Percentiles rank a stretch among this genome's conserved stretches.
phyloP scores from a whole-genome alignment of 2,113 vertebrate species.

The Tragelaphus strepsiceros region DNA sequence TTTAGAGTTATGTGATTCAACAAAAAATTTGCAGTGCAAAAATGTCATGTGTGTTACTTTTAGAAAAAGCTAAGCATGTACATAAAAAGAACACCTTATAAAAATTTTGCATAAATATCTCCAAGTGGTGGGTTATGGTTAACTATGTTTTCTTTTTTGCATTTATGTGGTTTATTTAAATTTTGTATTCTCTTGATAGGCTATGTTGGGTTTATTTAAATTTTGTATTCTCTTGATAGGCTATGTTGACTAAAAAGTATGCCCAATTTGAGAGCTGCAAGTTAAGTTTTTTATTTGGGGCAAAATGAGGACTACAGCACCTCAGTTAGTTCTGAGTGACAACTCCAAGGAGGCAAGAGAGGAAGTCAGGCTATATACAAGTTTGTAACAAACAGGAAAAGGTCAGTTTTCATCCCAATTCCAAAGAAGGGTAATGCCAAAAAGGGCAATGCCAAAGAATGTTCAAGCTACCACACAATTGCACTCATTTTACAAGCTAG shows the following conservation, averaged over 20 bases:
- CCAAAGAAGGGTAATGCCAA: background rate
- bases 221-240: background rate
- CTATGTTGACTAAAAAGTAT: background rate
- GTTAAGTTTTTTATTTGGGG: background rate
- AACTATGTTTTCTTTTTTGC: background rate
- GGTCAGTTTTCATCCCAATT: background rate
- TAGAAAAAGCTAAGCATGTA: background rate
- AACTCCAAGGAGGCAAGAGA: background rate
- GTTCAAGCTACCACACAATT: background rate
- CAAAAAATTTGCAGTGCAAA: background rate
- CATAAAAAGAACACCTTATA: background rate
- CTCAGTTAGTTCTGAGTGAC: background rate
- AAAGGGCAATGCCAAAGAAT: background rate
- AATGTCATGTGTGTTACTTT: background rate
- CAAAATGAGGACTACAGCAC: background rate
- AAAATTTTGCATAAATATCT: background rate
- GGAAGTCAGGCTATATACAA: background rate
- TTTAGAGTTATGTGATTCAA: background rate
- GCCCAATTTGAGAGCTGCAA: background rate
- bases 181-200: background rate
- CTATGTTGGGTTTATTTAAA: background rate
- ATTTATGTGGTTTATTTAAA: background rate
- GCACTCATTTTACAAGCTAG: background rate
- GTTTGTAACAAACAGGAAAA: background rate
- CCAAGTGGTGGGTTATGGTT: background rate